These are phyloP conservation scores for Cantharis lateralis DNA, from an alignment of 2,888 invertebrate species.

Conservation along the genomic window DNA sequence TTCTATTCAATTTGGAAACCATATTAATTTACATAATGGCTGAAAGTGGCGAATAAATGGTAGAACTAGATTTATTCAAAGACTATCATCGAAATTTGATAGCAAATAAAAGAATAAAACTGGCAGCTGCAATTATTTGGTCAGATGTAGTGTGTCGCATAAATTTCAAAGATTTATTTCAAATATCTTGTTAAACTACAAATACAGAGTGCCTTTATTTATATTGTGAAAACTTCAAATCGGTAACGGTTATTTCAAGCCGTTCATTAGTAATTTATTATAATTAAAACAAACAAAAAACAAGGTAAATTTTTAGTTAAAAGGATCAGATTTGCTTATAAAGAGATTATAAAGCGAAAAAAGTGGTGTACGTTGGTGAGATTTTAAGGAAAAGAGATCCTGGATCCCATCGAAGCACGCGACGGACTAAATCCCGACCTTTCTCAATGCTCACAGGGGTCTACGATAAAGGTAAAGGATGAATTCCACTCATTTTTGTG, in stretches of 20 bases:
- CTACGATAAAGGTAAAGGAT: constrained; percentile 30
- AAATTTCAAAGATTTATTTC: constrained; percentile 20
- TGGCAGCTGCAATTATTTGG: constrained; percentile 38
- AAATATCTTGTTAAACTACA: constrained; percentile 19
- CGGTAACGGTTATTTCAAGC: not conserved
- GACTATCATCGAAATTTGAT: constrained; percentile 28
- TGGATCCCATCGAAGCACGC: constrained; percentile 27
- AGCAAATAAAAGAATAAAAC: constrained; percentile 22
- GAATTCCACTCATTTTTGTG: constrained; percentile 32
- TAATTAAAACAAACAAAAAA: constrained; percentile 6
- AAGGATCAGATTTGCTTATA: constrained; percentile 23
- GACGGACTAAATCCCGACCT: constrained; percentile 29
- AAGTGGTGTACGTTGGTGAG: constrained; percentile 20
- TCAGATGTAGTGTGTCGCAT: constrained; percentile 23
- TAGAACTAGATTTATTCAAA: constrained; percentile 22
- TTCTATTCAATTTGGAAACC: constrained; percentile 39
- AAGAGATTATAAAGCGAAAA: constrained; percentile 26
- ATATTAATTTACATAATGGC: constrained; percentile 45
- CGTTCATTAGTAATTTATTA: not conserved
- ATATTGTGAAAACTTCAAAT: not conserved
- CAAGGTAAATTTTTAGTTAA: constrained; percentile 12
- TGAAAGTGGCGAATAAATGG: constrained; percentile 36
- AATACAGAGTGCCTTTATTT: constrained; percentile 13
- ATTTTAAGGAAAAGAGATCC: constrained; percentile 26
- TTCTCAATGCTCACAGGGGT: constrained; percentile 26